A percentile compares a stretch with the other conserved stretches of the same genome.
Evolutionary conservation across 2,113 vertebrate species (phyloP).

Genomic region (Equus quagga): DNA sequence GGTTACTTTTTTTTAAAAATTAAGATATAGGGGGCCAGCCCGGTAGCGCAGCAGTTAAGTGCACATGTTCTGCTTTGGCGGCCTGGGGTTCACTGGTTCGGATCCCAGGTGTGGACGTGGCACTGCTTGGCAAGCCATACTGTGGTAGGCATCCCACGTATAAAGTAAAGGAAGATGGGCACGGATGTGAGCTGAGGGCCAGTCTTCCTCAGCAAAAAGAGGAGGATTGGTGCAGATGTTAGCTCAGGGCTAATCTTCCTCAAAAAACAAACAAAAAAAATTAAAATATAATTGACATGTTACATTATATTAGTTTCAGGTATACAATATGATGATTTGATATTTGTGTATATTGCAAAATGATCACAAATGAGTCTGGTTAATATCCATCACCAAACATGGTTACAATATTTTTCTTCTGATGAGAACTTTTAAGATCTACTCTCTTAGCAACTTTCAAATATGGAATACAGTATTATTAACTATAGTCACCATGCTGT

Average conservation of each 20-base stretch:
- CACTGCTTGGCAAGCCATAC: too few species aligned
- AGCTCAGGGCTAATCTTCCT: too few species aligned
- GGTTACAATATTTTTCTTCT: neutral
- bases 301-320: neutral
- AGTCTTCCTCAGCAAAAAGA: too few species aligned
- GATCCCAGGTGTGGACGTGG: too few species aligned
- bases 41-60: too few species aligned
- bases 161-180: too few species aligned
- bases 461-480: neutral
- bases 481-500: neutral
- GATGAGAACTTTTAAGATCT: neutral
- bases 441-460: neutral
- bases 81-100: too few species aligned
- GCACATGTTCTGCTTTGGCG: too few species aligned
- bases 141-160: too few species aligned
- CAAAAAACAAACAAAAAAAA: too few species aligned
- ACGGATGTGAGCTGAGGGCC: too few species aligned
- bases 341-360: neutral
- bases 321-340: neutral
- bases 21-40: neutral
- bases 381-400: neutral
- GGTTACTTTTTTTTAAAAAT: neutral
- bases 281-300: neutral
- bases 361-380: neutral
- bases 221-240: too few species aligned